Evolutionary conservation across 2,888 invertebrate genomes (phyloP).

Genomic region (Amblyjoppa fuscipennis): DNA sequence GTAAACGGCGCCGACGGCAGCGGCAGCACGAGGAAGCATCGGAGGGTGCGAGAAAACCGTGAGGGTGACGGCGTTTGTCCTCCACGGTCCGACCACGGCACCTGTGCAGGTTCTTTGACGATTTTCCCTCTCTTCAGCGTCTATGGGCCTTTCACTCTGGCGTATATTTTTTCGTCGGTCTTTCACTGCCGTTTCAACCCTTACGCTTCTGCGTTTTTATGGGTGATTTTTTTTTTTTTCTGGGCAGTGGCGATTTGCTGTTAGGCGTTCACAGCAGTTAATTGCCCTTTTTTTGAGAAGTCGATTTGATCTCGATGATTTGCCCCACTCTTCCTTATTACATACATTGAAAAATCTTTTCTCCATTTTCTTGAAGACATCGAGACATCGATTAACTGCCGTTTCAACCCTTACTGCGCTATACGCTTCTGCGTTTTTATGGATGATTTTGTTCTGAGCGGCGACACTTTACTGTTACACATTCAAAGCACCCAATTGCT

Average conservation of each 20-base stretch:
- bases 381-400: background rate
- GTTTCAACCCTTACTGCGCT: background rate
- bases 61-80: conserved; percentile 60
- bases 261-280: background rate
- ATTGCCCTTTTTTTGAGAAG: background rate
- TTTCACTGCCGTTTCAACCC: background rate
- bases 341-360: background rate
- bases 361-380: background rate
- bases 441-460: background rate
- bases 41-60: conserved; percentile 47
- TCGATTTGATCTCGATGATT: background rate
- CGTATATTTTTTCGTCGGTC: conserved; percentile 11
- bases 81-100: conserved; percentile 67
- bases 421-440: background rate
- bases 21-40: conserved; percentile 29
- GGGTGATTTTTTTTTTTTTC: background rate
- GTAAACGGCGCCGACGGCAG: conserved; percentile 40
- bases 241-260: background rate
- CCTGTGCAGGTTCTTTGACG: conserved; percentile 73
- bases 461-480: background rate
- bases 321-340: too few species aligned
- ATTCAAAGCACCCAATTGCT: background rate
- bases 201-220: background rate
- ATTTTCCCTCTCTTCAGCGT: conserved; percentile 64
- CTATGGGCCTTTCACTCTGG: conserved; percentile 27